Base-by-base conservation (phyloP, 1,140 invertebrate genomes). In the Eueides isabella region DNA sequence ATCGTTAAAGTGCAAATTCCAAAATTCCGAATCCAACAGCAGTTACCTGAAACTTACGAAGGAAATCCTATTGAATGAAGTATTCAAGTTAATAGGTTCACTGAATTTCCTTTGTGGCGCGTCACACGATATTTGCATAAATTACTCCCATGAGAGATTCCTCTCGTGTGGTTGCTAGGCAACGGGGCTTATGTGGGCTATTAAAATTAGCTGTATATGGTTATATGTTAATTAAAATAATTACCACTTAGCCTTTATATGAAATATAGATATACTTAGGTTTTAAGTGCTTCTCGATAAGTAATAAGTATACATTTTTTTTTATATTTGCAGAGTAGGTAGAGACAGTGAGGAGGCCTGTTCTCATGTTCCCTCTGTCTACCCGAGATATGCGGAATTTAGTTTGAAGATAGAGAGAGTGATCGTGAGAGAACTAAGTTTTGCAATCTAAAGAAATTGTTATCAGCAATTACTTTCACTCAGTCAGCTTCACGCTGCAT, bases 11-110 rank as follows among this genome's bases (percentile, higher is more conserved):
- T 31, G 33, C 31, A 62, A 73, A 68, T 70, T 66, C 62, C 41
- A 23, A 67, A 66, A 70, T 74, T 66, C 35, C 16, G 11, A 55
- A 55, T 55, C 23, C 67, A 61, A 55, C 69, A 65, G 67, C 26
- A 44, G 67, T 35, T 70, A 75, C 69, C 63, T 71, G 74, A 75
- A 75, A 71, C 68, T 71, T 62, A 71, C 68, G 63, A 35, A n/a
- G 67, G 33, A 38, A 69, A 75, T 74, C 67, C 66, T 67, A 75
- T 71, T 67, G 69, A 71, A 44, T 61, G 74, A 71, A 75, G 44
- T 75, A 75, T 75, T 75, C 48, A 71, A 71, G 74, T 71, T 71
- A 75, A 75, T 75, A 48, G 68, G 64, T 71, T 71, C 63, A 64
- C 31, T 67, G 61, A 68, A 29, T 62, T 68, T 67, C 72, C 66